Evolutionary conservation across 2,797 vertebrate genomes (phyloP), one percentile per base, ranked within the genome.

Genomic region (Melanotaenia trifasciata): DNA sequence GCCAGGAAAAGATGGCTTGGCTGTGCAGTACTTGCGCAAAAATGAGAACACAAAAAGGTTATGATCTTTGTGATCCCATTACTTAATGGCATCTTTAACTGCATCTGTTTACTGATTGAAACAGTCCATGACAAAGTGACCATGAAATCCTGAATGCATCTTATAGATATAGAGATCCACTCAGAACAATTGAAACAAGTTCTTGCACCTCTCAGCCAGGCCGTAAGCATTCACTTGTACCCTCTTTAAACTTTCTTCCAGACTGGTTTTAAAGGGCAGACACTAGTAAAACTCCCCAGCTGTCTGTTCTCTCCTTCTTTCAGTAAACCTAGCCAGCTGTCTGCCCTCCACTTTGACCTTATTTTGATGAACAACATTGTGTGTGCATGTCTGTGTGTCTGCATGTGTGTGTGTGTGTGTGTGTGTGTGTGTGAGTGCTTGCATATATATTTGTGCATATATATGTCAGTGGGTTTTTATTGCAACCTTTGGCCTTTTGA

Each of bases 341-440:
- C 88, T 92, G 86, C 88, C 88, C 88, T 90, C 90, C 79, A 84
- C 82, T 79, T 67, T 90, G 90, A 90, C 90, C 88, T 92, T 90
- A 85, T 91, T 92, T 91, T 90, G 86, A 88, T 88, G 81, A 92
- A 91, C 78, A 78, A 74, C 35, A 70, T 63, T 80, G 58, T 75
- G 50, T 88, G 78, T 83, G 63, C 84, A 28, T 67, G 43, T 64
- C 58, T 70, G 47, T 26, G 26, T 26, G 26, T 63, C 47, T 62
- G 64, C 73, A 43, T 30, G 28, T 30, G 26, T 26, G 26, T 63
- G 53, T 62, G 64, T 75, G 50, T 30, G 28, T 30, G 2, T 63
- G 53, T 62, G 64, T 75, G 53, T 67, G 65, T 76, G 58, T 61
- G 61, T 58, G 43, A 72, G 68, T 54, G 32, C 43, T 26, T 53